These are phyloP conservation scores for Xestia c-nigrum DNA, from an alignment of 2,888 invertebrate species.

Conservation along the genomic window DNA sequence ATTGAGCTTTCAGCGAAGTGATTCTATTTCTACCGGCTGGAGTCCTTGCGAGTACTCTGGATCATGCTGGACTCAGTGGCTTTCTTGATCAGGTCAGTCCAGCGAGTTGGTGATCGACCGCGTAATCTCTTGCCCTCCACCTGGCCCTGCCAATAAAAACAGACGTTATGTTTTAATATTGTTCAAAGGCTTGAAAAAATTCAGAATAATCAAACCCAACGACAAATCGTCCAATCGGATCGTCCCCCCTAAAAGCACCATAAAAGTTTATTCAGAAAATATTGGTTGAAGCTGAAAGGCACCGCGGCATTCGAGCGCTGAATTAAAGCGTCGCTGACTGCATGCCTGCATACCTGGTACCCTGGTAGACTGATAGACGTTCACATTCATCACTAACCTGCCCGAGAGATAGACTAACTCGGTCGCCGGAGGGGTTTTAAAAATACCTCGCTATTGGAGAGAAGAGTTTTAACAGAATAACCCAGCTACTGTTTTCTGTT, in stretches of 20 bases:
- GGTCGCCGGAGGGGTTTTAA: slow-evolving; percentile 6
- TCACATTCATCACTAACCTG: slow-evolving; percentile 53
- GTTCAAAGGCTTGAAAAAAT: not conserved
- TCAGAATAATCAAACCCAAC: not conserved
- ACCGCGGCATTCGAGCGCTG: slow-evolving; percentile 55
- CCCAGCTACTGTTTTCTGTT: not conserved
- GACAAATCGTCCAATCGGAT: slow-evolving; percentile 47
- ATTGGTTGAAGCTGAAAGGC: slow-evolving; percentile 67
- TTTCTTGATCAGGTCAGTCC: no score
- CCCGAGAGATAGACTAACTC: slow-evolving; percentile 5
- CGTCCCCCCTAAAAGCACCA: slow-evolving; percentile 51
- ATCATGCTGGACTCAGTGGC: no score
- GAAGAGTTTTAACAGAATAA: not conserved
- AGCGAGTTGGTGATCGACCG: no score
- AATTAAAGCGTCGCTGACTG: slow-evolving; percentile 62
- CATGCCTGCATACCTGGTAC: slow-evolving; percentile 37
- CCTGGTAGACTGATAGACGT: slow-evolving; percentile 11
- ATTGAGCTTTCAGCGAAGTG: no score
- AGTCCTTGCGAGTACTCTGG: no score
- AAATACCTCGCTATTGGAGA: not conserved
- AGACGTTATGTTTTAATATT: not conserved
- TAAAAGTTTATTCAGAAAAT: slow-evolving; percentile 69
- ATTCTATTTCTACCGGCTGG: no score
- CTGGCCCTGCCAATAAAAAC: not conserved
- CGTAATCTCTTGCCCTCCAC: no score